A percentile compares a stretch with the other conserved stretches of the same genome.
These are phyloP conservation scores for Echinometra lucunter DNA, from an alignment of 53 echinoderm and acorn worm species.

Conservation along the genomic window DNA sequence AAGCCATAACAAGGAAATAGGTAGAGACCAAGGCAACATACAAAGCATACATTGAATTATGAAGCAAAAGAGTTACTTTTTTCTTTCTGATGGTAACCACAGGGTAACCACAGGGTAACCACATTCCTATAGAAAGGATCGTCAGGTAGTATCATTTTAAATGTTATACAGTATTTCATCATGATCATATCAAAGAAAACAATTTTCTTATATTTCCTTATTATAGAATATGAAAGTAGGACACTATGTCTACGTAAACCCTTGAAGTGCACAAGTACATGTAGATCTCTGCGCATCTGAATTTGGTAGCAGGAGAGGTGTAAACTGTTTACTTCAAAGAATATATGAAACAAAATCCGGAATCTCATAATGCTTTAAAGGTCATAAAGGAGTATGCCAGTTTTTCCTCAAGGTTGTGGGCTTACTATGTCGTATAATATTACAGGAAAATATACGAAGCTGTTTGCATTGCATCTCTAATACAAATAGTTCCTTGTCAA, in stretches of 20 bases:
- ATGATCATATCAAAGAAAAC: background rate
- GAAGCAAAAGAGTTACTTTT: too few relatives aligned
- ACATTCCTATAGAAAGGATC: too few relatives aligned
- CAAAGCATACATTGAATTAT: background rate
- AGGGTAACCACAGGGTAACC: too few relatives aligned
- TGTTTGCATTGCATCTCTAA: background rate
- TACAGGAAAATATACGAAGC: background rate
- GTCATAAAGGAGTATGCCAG: background rate
- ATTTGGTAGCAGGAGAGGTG: background rate
- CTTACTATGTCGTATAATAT: background rate
- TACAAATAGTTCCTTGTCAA: background rate
- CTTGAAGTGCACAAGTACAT: too few relatives aligned
- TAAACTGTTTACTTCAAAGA: background rate
- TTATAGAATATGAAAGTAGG: background rate
- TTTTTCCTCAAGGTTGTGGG: background rate
- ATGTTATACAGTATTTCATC: too few relatives aligned
- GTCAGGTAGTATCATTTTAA: too few relatives aligned
- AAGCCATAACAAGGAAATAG: background rate
- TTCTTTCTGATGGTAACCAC: too few relatives aligned
- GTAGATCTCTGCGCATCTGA: background rate
- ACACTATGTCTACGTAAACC: background rate
- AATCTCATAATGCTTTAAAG: background rate
- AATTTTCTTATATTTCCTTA: background rate
- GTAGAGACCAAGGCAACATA: background rate
- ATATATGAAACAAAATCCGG: background rate